Conservation (phyloP, 2,797 vertebrate species). For the Erpetoichthys calabaricus region DNA sequence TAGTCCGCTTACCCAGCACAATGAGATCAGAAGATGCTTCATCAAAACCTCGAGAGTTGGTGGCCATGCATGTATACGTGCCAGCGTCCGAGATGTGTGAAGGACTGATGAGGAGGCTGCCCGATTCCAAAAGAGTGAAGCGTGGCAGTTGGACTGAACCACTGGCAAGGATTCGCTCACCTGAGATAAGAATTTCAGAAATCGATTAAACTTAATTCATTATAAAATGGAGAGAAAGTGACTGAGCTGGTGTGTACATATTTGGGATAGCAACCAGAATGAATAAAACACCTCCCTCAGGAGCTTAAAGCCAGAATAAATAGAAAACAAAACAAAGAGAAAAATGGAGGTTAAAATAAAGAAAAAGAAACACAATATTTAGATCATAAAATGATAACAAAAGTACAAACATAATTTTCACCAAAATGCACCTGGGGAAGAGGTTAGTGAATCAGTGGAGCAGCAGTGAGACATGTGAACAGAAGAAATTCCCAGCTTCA, state of each 20-base stretch:
- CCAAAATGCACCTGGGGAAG: too few species aligned
- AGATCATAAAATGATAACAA: background rate
- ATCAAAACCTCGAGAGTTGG: conserved; percentile 86
- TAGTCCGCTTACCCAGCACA: conserved; percentile 71
- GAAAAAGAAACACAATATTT: background rate
- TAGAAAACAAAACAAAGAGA: background rate
- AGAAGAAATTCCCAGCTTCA: too few species aligned
- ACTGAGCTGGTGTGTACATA: too few species aligned
- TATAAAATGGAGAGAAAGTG: background rate
- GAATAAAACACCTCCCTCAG: too few species aligned
- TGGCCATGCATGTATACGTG: conserved; percentile 84
- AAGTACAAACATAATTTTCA: too few species aligned
- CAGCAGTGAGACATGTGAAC: too few species aligned
- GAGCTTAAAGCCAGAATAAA: background rate
- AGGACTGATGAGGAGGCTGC: conserved; percentile 83
- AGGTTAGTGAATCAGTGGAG: too few species aligned
- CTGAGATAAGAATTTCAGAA: conserved; percentile 42
- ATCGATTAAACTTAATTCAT: background rate
- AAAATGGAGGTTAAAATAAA: background rate
- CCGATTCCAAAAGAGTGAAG: conserved; percentile 86
- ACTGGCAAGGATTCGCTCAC: conserved; percentile 79
- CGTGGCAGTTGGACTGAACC: conserved; percentile 86
- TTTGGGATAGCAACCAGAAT: too few species aligned
- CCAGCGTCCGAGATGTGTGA: conserved; percentile 75
- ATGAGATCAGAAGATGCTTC: conserved; percentile 80